Conservation (phyloP, 2,113 vertebrate species). For the Tetrao urogallus region DNA sequence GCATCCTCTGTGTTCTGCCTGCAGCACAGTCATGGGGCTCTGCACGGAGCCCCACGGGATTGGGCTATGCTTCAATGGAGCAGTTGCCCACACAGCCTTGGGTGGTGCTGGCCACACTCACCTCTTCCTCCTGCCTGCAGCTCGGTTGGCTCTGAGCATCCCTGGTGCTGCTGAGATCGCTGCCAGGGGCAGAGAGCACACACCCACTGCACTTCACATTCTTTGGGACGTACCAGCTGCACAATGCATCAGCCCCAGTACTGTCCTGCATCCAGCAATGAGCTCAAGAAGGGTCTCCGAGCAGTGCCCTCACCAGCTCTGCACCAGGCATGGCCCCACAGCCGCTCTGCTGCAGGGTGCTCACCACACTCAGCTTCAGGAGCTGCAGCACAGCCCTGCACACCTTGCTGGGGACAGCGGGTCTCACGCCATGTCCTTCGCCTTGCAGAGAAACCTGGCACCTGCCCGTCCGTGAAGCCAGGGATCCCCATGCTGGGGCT, state of each 20-base stretch:
- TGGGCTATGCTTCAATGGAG: rapidly evolving
- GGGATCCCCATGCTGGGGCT: conserved; percentile 49
- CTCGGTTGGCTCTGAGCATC: not conserved
- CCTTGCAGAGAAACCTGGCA: conserved; percentile 62
- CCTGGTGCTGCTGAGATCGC: rapidly evolving
- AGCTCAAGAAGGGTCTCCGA: not conserved
- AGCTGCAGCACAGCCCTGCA: not conserved
- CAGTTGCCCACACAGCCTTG: no score
- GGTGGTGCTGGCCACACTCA: rapidly evolving
- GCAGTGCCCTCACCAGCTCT: not conserved
- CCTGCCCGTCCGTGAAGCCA: not conserved
- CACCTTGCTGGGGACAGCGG: rapidly evolving
- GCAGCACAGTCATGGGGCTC: rapidly evolving
- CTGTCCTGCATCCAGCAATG: not conserved
- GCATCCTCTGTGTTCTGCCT: rapidly evolving
- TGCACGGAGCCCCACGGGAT: rapidly evolving
- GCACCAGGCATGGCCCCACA: rapidly evolving
- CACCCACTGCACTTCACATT: rapidly evolving
- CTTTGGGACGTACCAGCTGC: not conserved
- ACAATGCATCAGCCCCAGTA: not conserved
- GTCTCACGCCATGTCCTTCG: not conserved
- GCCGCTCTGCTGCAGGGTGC: not conserved
- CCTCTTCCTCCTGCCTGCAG: not conserved
- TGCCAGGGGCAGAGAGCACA: not conserved
- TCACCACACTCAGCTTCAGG: not conserved